A percentile compares a stretch with the other conserved stretches of the same genome.
Evolutionary conservation across 2,888 invertebrate species (phyloP).

Genomic region (Noctua janthina): DNA sequence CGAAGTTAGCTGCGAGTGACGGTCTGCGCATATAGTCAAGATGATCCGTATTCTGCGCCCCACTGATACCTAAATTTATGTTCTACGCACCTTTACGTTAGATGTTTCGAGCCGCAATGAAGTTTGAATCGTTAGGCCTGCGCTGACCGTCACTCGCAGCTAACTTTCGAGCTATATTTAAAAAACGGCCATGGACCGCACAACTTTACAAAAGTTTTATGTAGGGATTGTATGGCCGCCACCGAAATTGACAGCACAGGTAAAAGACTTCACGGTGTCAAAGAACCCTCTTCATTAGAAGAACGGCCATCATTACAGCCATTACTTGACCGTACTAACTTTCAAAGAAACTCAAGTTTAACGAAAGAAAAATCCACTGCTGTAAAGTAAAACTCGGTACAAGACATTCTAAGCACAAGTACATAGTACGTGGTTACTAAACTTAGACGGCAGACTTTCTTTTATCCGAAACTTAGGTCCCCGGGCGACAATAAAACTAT

Average conservation of each 20-base stretch:
- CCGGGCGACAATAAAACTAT: constrained; percentile 69
- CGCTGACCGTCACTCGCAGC: too few species aligned
- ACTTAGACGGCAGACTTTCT: constrained; percentile 68
- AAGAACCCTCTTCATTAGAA: background rate
- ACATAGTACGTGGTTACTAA: constrained; percentile 60
- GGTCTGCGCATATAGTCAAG: too few species aligned
- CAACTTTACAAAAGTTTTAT: too few species aligned
- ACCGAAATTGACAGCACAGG: background rate
- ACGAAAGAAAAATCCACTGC: constrained; percentile 29
- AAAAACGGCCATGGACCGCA: background rate
- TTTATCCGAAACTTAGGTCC: constrained; percentile 70
- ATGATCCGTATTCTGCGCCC: too few species aligned
- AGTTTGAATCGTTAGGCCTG: too few species aligned
- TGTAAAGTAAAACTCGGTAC: constrained; percentile 36
- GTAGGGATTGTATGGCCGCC: background rate
- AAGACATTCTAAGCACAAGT: constrained; percentile 47
- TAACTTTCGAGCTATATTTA: too few species aligned
- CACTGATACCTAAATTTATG: too few species aligned
- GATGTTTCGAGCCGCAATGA: too few species aligned
- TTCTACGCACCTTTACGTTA: too few species aligned
- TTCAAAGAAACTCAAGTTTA: too few species aligned
- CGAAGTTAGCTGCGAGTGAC: too few species aligned
- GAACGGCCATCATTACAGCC: background rate
- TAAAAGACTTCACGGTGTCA: background rate
- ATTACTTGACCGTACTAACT: background rate